A percentile compares a stretch with the other conserved stretches of the same genome.
Conservation (phyloP, 2,113 vertebrate genomes). For the Euleptes europaea region DNA sequence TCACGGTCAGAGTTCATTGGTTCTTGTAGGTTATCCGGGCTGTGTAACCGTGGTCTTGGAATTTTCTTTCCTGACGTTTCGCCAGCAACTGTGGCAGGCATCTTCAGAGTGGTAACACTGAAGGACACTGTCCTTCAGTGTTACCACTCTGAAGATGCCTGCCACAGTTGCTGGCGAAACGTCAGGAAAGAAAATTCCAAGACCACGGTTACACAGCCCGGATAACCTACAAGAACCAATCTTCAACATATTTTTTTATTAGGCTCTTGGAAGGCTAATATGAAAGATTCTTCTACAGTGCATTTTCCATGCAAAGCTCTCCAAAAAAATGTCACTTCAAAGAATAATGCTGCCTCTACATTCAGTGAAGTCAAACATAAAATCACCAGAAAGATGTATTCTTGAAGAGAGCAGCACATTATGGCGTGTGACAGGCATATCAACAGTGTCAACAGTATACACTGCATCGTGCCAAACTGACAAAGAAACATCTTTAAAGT, state of each 20-base stretch:
- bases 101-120: no score
- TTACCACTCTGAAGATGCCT: no score
- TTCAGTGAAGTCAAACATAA: constrained; percentile 15
- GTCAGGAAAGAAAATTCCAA: no score
- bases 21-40: no score
- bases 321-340: not conserved
- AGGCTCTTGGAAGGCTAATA: not conserved
- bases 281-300: not conserved
- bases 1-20: no score
- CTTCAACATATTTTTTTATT: not conserved
- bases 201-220: no score
- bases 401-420: constrained; percentile 9
- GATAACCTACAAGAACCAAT: no score
- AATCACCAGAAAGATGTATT: constrained; percentile 2
- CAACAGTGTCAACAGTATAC: not conserved
- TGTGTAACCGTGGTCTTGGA: no score
- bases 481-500: not conserved
- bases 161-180: no score
- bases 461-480: not conserved
- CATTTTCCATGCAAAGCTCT: constrained; percentile 34
- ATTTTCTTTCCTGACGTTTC: no score
- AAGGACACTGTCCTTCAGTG: no score
- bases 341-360: not conserved
- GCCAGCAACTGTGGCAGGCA: no score
- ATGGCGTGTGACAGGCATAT: not conserved